Conservation (phyloP, 1,140 invertebrate genomes). For the Bombus balteatus region DNA sequence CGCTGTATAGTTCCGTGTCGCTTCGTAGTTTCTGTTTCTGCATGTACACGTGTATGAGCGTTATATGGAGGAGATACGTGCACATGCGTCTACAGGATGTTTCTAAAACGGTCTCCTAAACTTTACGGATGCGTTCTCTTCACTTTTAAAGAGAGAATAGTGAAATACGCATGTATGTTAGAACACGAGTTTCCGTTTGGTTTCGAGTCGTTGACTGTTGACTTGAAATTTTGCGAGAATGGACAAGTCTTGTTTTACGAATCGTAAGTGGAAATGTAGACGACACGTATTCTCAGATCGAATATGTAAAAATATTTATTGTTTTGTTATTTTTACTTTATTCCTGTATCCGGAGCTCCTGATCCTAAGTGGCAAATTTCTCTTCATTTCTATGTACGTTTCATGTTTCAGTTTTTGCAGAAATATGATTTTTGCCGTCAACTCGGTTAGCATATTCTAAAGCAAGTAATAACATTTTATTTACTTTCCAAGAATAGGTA, state of each 20-base stretch:
- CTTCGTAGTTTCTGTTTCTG: neutral
- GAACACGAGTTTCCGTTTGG: neutral
- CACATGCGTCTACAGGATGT: neutral
- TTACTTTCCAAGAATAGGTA: no score
- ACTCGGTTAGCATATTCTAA: no score
- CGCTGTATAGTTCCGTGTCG: conserved; percentile 34
- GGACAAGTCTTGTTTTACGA: neutral
- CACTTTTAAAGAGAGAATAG: neutral
- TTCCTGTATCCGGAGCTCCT: no score
- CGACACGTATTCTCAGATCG: neutral
- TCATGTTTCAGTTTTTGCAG: no score
- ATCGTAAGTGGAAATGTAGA: neutral
- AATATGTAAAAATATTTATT: neutral
- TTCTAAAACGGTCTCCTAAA: neutral
- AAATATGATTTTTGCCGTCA: no score
- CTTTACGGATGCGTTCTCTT: neutral
- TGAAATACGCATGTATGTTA: neutral
- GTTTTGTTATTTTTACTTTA: neutral
- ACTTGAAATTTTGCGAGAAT: neutral
- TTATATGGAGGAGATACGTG: no score
- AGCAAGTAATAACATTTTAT: no score
- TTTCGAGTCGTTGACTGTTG: neutral
- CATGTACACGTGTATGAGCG: neutral
- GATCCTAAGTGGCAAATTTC: neutral
- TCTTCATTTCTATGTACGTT: neutral